Evolutionary conservation across 2,888 invertebrate genomes (phyloP).

Genomic region (Eurois occulta): DNA sequence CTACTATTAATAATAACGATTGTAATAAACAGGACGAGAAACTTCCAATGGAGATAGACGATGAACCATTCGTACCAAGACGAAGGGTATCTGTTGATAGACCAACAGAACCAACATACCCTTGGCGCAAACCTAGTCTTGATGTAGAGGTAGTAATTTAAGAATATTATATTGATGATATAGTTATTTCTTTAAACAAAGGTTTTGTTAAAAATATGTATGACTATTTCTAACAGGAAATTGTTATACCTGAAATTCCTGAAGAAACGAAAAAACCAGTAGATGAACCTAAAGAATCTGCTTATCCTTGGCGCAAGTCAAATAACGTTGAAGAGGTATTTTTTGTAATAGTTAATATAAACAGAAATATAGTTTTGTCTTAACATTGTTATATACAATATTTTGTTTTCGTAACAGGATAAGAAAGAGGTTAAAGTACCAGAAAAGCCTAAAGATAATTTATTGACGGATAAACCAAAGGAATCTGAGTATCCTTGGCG

Average conservation of each 20-base stretch:
- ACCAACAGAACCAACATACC: constrained; percentile 62
- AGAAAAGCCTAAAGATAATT: constrained; percentile 57
- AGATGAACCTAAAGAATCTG: constrained; percentile 54
- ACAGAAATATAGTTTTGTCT: background rate
- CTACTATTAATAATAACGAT: constrained; percentile 7
- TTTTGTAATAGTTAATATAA: constrained; percentile 5
- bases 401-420: constrained; percentile 55
- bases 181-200: background rate
- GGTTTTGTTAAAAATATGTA: background rate
- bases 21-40: constrained; percentile 50
- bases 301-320: constrained; percentile 54
- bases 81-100: constrained; percentile 60
- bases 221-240: constrained; percentile 48
- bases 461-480: constrained; percentile 49
- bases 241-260: constrained; percentile 27
- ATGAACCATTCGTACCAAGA: constrained; percentile 50
- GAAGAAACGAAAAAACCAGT: constrained; percentile 41
- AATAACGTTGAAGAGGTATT: constrained; percentile 64
- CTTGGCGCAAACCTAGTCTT: constrained; percentile 62
- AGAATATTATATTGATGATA: background rate
- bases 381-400: background rate
- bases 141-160: constrained; percentile 53
- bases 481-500: constrained; percentile 67
- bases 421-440: constrained; percentile 49
- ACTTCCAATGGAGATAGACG: constrained; percentile 45